phyloP scores from a whole-genome alignment of 2,797 vertebrate species.

The Potorous gilbertii region DNA sequence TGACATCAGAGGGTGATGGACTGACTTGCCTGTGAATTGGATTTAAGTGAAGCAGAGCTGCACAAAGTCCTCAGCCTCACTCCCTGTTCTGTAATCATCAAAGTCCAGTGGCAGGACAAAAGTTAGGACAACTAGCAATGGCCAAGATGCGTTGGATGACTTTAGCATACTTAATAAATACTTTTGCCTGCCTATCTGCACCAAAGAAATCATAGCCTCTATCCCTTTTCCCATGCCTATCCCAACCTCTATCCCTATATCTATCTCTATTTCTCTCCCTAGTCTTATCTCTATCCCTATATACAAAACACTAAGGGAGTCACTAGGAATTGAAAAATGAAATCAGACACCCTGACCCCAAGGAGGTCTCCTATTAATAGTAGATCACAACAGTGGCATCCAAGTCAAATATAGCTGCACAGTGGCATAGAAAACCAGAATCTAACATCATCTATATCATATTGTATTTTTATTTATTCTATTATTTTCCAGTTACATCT shows the following conservation, averaged over 20 bases:
- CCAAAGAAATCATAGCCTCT: background rate
- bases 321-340: background rate
- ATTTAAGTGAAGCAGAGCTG: background rate
- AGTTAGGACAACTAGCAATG: background rate
- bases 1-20: background rate
- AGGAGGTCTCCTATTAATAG: background rate
- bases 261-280: background rate
- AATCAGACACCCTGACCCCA: background rate
- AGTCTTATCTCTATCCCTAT: background rate
- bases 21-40: background rate
- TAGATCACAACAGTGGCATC: background rate
- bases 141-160: background rate
- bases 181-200: background rate
- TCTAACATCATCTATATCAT: background rate
- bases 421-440: background rate
- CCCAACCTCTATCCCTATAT: background rate
- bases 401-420: background rate
- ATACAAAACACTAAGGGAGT: background rate
- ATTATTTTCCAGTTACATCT: background rate
- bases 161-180: background rate
- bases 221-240: background rate
- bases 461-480: background rate
- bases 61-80: background rate
- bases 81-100: background rate
- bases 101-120: background rate